Percentiles rank a stretch among this genome's conserved stretches.
These are phyloP conservation scores for Scalopus aquaticus DNA, from an alignment of 2,113 vertebrate genomes.

Conservation along the genomic window DNA sequence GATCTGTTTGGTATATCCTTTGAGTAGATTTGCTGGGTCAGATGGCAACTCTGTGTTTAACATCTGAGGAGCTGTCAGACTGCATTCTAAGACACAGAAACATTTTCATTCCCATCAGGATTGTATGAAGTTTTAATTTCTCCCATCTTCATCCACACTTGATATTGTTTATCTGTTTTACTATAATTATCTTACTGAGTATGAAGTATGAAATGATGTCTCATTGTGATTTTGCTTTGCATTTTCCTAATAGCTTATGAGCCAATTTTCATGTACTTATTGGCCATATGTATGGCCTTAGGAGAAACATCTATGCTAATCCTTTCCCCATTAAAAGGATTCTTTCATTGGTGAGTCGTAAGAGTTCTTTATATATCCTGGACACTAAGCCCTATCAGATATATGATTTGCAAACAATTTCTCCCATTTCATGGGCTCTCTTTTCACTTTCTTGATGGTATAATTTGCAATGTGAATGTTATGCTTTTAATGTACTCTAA, in stretches of 20 bases:
- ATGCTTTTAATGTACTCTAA: background rate
- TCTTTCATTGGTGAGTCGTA: constrained; percentile 2
- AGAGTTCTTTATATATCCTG: background rate
- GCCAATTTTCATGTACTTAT: background rate
- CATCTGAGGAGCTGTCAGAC: background rate
- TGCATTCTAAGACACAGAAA: background rate
- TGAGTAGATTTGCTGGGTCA: background rate
- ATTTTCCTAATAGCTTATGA: background rate
- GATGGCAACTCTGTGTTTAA: background rate
- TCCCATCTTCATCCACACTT: background rate
- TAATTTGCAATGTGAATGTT: background rate
- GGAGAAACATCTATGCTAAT: background rate
- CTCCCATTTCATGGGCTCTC: background rate
- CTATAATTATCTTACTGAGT: background rate
- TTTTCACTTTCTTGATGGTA: background rate
- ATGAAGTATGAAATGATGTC: background rate
- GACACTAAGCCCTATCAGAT: background rate
- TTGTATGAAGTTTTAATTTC: background rate
- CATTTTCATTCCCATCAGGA: background rate
- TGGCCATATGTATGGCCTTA: background rate
- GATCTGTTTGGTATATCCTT: background rate
- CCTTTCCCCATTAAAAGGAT: background rate
- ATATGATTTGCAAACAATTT: background rate
- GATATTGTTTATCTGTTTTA: background rate
- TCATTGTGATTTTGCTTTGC: background rate